A percentile compares a stretch with the other conserved stretches of the same genome.
These are phyloP conservation scores for Drosophila oshimai DNA, from an alignment of 1,140 invertebrate genomes.

Conservation along the genomic window DNA sequence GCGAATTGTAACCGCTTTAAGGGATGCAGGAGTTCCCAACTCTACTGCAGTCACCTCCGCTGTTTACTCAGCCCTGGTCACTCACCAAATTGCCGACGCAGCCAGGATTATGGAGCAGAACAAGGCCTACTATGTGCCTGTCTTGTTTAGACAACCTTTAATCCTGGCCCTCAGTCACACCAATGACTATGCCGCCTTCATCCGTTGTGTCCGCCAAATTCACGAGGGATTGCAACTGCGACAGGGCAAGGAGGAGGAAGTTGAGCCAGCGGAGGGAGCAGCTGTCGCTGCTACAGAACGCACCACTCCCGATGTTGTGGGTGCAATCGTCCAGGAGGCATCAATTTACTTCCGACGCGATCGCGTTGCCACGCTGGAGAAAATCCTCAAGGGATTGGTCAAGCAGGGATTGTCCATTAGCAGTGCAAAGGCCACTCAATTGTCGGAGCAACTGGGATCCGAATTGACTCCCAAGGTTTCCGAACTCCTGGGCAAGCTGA, in stretches of 20 bases:
- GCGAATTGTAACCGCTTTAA: conserved; percentile 83
- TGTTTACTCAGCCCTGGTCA: conserved; percentile 84
- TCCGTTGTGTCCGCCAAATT: conserved; percentile 83
- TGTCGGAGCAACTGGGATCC: conserved; percentile 86
- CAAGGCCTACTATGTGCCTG: conserved; percentile 84
- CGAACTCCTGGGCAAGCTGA: conserved; percentile 85
- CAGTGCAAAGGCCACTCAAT: conserved; percentile 84
- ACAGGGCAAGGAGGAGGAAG: conserved; percentile 37
- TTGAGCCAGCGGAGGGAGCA: conserved; percentile 5
- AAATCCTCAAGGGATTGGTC: conserved; percentile 84
- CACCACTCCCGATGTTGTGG: conserved; percentile 77
- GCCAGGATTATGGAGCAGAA: conserved; percentile 84
- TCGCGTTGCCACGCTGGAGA: conserved; percentile 57
- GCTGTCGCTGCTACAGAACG: not conserved
- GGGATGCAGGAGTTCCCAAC: conserved; percentile 84
- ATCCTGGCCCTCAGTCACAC: conserved; percentile 84
- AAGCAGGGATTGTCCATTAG: conserved; percentile 87
- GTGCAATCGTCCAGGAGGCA: conserved; percentile 84
- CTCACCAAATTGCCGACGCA: conserved; percentile 84
- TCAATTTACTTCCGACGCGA: conserved; percentile 60
- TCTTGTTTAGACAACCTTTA: conserved; percentile 84
- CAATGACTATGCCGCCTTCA: conserved; percentile 85
- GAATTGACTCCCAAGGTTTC: conserved; percentile 86
- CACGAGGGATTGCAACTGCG: conserved; percentile 81
- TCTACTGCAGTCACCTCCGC: conserved; percentile 85